Base-by-base conservation (phyloP, 2,888 invertebrate genomes). In the Phaedon cochleariae region DNA sequence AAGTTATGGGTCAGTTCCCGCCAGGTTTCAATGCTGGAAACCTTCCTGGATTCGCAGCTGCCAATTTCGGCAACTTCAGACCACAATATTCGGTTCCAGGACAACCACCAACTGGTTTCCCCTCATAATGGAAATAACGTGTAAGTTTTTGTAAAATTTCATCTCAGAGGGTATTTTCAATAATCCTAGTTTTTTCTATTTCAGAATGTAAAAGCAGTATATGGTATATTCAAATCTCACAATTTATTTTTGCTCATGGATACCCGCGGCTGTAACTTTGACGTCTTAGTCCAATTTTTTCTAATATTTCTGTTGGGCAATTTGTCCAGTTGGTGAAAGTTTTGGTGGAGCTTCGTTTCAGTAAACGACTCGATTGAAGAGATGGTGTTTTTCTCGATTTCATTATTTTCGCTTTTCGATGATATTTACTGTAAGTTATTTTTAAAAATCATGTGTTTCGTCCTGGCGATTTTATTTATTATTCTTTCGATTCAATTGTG, bases 11-110 rank as follows among this genome's bases (percentile, higher is more conserved):
- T 76, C 92, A 92, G 85, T 95, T 95, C 84, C 95, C 95, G 21
- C 85, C 89, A 74, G 94, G 94, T 65, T 95, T 95, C 85, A 90
- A 90, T 78, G 85, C 89, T 37, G 89, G 90, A 73, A 90, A 89
- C 65, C 84, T 93, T 79, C 88, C 91, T 10, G 91, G 91, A 55
- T 92, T 91, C 84, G 83, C 89, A 29, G 90, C 91, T 21, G 89
- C 92, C 34, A 95, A 93, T 85, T 95, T 96, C 84, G 90, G 92
- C 75, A 92, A 92, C 84, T 95, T 95, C 87, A 90, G 95, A 84
- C 95, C 96, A 80, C 95, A 95, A 87, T 96, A 93, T 84, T 89
- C 90, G 49, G 88, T 90, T 62, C 90, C 90, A 46, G 89, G 89
- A 41, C 89, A 89, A 79, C 87, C 87, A 34, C 81, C 83, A 18